Evolutionary conservation across 2,113 vertebrate species (phyloP).

Genomic region (Edolisoma coerulescens): DNA sequence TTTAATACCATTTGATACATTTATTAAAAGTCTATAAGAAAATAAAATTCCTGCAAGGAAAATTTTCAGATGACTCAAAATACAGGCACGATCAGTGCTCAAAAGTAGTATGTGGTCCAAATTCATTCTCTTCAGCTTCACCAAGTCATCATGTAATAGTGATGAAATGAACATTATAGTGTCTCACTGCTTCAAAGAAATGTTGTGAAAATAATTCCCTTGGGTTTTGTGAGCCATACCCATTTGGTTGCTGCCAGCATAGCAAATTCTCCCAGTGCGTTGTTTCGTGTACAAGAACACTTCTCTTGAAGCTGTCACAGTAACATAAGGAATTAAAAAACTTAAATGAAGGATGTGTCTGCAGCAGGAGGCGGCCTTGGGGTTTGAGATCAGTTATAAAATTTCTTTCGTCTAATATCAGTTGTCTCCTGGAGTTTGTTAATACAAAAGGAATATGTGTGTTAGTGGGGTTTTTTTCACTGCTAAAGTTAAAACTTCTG

Average conservation of each 20-base stretch:
- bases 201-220: background rate
- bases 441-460: background rate
- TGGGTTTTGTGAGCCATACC: background rate
- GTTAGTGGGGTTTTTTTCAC: accelerated
- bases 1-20: background rate
- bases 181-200: background rate
- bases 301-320: background rate
- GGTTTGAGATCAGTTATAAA: background rate
- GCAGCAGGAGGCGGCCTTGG: background rate
- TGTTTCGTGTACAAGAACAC: background rate
- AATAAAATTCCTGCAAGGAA: background rate
- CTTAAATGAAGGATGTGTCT: background rate
- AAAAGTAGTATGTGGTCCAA: background rate
- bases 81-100: background rate
- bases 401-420: background rate
- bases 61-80: background rate
- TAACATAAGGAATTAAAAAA: background rate
- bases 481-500: background rate
- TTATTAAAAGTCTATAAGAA: background rate
- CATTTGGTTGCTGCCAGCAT: background rate
- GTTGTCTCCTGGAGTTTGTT: background rate
- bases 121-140: background rate
- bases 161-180: background rate
- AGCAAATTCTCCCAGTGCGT: background rate
- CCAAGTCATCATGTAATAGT: background rate